Evolutionary conservation across 2,888 invertebrate species (phyloP).

Genomic region (Calameuta filiformis): DNA sequence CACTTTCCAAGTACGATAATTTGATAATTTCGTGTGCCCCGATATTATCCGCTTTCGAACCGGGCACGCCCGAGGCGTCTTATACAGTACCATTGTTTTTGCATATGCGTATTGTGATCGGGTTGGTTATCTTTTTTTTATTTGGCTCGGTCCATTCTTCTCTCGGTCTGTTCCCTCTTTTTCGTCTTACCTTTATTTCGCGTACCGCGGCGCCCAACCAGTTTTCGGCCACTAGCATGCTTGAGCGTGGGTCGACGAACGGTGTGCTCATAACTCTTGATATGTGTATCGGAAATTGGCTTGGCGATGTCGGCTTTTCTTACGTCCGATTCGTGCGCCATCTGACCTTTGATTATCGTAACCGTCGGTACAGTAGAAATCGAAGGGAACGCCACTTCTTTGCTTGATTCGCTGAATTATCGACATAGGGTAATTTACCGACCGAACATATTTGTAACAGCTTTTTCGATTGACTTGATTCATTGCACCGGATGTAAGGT

Average conservation of each 20-base stretch:
- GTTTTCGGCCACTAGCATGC: constrained; percentile 47
- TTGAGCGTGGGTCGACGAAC: constrained; percentile 55
- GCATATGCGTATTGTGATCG: constrained; percentile 38
- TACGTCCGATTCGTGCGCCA: background rate
- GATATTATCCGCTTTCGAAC: background rate
- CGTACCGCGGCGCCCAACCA: constrained; percentile 45
- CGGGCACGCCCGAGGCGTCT: constrained; percentile 3
- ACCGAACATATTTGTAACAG: background rate
- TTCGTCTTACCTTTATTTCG: constrained; percentile 41
- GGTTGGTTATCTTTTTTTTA: constrained; percentile 36
- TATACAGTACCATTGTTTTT: constrained; percentile 17
- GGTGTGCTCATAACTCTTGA: constrained; percentile 55
- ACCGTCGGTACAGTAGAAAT: background rate
- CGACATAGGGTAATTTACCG: background rate
- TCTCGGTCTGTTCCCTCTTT: constrained; percentile 13
- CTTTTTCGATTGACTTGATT: no score
- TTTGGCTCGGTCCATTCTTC: constrained; percentile 36
- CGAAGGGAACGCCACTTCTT: background rate
- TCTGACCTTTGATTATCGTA: background rate
- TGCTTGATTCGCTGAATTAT: background rate
- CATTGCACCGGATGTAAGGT: no score
- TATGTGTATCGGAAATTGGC: constrained; percentile 45
- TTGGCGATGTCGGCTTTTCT: background rate
- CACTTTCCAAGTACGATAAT: background rate
- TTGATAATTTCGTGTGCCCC: background rate